Evolutionary conservation across 2,888 invertebrate genomes (phyloP).

Genomic region (Drosophila barbarae): DNA sequence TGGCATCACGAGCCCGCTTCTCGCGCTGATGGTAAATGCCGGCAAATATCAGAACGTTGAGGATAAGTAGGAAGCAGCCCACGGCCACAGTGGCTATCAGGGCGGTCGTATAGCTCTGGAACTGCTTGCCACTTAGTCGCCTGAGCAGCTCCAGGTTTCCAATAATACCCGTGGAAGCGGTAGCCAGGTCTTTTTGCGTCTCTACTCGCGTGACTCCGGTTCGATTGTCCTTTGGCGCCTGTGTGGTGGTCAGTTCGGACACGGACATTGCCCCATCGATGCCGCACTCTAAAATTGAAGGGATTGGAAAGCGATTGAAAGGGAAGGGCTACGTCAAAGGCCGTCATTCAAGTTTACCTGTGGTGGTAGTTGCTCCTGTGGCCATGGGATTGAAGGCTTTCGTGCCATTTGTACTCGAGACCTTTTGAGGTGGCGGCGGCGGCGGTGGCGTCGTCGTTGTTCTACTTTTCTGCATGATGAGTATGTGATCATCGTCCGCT

Average conservation of each 20-base stretch:
- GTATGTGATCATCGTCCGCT: constrained; percentile 67
- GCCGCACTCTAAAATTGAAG: constrained; percentile 60
- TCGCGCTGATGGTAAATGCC: constrained; percentile 93
- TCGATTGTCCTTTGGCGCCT: constrained; percentile 79
- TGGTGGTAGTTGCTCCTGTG: constrained; percentile 74
- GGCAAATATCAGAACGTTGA: constrained; percentile 92
- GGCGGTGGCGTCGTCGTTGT: constrained; percentile 55
- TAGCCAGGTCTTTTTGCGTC: constrained; percentile 74
- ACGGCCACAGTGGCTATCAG: constrained; percentile 92
- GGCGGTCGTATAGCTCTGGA: constrained; percentile 93
- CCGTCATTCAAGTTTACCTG: constrained; percentile 35
- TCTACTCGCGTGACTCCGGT: constrained; percentile 53
- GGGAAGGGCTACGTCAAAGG: too few species aligned
- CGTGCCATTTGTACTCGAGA: constrained; percentile 72
- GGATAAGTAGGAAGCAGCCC: constrained; percentile 88
- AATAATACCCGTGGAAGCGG: constrained; percentile 76
- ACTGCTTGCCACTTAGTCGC: constrained; percentile 88
- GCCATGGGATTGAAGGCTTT: constrained; percentile 30
- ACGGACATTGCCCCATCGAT: constrained; percentile 75
- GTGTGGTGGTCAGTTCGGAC: constrained; percentile 73
- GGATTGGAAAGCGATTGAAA: not conserved
- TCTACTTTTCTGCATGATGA: constrained; percentile 75
- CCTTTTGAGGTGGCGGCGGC: constrained; percentile 73
- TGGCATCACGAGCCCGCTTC: constrained; percentile 83
- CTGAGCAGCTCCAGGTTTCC: constrained; percentile 86